These are phyloP conservation scores for Eupithecia subumbrata DNA, from an alignment of 2,888 invertebrate species.

Conservation along the genomic window DNA sequence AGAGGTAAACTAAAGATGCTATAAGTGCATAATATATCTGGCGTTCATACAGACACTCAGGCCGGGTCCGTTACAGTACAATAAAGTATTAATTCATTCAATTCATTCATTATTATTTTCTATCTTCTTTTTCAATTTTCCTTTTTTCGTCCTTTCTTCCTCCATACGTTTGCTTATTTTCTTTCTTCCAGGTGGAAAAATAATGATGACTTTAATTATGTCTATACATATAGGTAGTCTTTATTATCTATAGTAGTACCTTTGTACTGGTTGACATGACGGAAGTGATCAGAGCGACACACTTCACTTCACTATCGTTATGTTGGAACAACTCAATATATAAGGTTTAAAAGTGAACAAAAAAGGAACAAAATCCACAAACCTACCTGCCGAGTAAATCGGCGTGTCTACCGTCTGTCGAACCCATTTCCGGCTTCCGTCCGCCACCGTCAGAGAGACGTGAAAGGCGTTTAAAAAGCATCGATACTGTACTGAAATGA, in stretches of 20 bases:
- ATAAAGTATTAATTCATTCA: too few relatives aligned
- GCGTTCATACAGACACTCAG: too few relatives aligned
- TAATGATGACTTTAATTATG: background rate
- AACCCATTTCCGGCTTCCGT: conserved; percentile 18
- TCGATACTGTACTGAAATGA: background rate
- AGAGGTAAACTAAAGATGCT: too few relatives aligned
- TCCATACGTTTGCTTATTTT: background rate
- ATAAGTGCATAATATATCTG: too few relatives aligned
- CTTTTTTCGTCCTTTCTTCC: background rate
- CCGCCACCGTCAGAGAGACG: conserved; percentile 14
- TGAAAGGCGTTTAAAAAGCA: conserved; percentile 17
- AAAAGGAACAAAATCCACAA: background rate
- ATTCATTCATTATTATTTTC: background rate
- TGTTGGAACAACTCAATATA: background rate
- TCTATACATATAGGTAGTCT: too few relatives aligned
- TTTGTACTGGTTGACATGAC: too few relatives aligned
- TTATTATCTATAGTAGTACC: too few relatives aligned
- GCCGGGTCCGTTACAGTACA: too few relatives aligned
- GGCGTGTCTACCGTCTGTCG: conserved; percentile 16
- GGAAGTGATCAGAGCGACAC: too few relatives aligned
- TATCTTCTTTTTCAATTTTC: background rate
- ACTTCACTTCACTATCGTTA: background rate
- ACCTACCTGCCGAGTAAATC: background rate
- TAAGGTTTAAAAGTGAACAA: background rate
- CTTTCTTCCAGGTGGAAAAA: too few relatives aligned